phyloP scores from a whole-genome alignment of 2,797 vertebrate species.

The Coregonus suidteri region DNA sequence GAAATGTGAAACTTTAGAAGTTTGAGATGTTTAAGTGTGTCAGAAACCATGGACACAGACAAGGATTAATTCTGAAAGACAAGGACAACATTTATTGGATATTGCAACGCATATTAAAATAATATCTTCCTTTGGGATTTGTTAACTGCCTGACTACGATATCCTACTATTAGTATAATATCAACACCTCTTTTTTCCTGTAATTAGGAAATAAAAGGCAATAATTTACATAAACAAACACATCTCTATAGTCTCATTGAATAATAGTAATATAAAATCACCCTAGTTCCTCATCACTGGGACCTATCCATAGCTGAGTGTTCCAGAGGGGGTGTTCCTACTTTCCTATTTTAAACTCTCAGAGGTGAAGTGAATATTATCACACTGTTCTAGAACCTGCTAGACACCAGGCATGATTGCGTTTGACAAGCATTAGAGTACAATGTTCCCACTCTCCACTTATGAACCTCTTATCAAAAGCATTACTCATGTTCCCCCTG shows the following conservation, averaged over 20 bases:
- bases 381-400: constrained; percentile 42
- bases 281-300: constrained; percentile 31
- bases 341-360: constrained; percentile 26
- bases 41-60: constrained; percentile 60
- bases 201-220: neutral
- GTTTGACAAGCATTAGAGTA: constrained; percentile 57
- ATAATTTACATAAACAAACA: constrained; percentile 5
- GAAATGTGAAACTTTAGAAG: constrained; percentile 44
- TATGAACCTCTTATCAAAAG: constrained; percentile 61
- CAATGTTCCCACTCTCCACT: constrained; percentile 60
- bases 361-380: constrained; percentile 43
- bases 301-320: constrained; percentile 6
- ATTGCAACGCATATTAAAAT: neutral
- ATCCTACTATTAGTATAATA: neutral
- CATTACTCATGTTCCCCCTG: constrained; percentile 52
- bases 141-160: constrained; percentile 22
- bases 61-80: constrained; percentile 58
- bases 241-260: constrained; percentile 6
- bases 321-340: constrained; percentile 12
- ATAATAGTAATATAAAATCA: neutral
- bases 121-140: neutral
- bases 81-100: constrained; percentile 5
- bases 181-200: neutral
- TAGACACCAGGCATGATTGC: constrained; percentile 42
- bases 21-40: constrained; percentile 58